Evolutionary conservation across 2,797 vertebrate species (phyloP), one percentile per base, ranked within the genome.

Genomic region (Thamnophis elegans): DNA sequence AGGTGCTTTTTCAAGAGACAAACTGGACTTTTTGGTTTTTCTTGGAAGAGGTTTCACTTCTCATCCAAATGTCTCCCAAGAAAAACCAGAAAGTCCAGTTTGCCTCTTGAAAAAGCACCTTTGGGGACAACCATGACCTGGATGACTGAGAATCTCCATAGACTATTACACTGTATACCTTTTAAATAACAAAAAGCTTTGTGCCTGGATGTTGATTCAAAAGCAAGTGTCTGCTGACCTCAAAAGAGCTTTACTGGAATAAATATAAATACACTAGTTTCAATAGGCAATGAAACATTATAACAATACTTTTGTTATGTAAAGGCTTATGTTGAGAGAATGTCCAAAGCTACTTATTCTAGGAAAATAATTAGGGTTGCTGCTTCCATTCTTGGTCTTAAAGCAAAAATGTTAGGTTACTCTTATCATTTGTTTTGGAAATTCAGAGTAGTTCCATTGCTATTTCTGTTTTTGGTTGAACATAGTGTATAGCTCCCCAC

Each of bases 291-390:
- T 5, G 20, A 82, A 82, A 82, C 42, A 47, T 82, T 82, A 18
- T 82, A 82, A 47, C 22, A 82, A 47, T 82, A 25, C 78, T 82
- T 82, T 25, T 4, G 20, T 26, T 60, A 13, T 95, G 93, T 94
- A 73, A 87, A 93, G 93, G 25, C 94, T 95, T 95, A 73, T 65
- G n/a, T 47, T 91, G 62, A 92, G 9, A 32, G 7, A 94, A 62
- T 85, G 36, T 89, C 95, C 10, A 53, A 90, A 95, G 18, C 82
- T 86, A 10, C 2, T 26, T 89, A 12, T 1, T 88, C 25, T 22
- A 58, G 26, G 22, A 51, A 59, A 85, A 16, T 92, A 7, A 53
- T 95, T 90, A 95, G 92, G 95, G 55, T 28, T 86, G 55, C 51
- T 78, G 90, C 94, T 94, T 88, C 89, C n/a, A 73, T 73, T 73